Base-by-base conservation (phyloP, 2,113 vertebrate species). In the Rhipidura dahli region DNA sequence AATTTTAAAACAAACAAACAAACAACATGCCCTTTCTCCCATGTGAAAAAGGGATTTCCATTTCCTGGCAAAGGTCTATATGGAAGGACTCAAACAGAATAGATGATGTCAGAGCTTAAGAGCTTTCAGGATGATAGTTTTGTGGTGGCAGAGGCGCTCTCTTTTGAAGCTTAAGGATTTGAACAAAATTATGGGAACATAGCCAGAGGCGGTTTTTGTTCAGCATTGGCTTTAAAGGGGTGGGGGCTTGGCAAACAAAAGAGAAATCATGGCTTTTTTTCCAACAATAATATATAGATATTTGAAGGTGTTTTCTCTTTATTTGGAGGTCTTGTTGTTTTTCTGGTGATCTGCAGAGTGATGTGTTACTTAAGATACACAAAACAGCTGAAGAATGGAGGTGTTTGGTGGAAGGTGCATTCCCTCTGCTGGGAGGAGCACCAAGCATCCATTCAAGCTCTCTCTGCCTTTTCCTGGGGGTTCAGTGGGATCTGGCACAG, bases 81-180 rank as follows among this genome's bases (percentile, higher is more conserved):
- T 1, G 5, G 75, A 51, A 89, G 85, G 83, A 94, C 85, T 86
- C 63, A 53, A 90, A 77, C 56, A 94, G 87, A 96, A 95, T 77
- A 93, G 85, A 64, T 89, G 92, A 78, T 94, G 86, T 93, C 90
- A 94, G 92, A 94, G 92, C 94, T 96, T 92, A 94, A 95, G 93
- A 94, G 86, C 93, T 97, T 94, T 83, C 3, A 0, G 96, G 93
- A 88, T 95, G 93, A 93, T 91, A 78, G 90, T 85, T 96, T 69
- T 82, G 83, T 90, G 94, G 86, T 7, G 15, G 88, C 86, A 94
- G 92, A 96, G 85, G 78, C 4, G 28, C 70, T 86, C 86, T 73
- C 82, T 86, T 96, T 90, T 93, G 94, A 95, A 93, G 93, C 87
- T 94, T 86, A 96, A 93, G 94, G 93, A 97, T 96, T 95, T 95